phyloP scores from a whole-genome alignment of 2,888 invertebrate species.

The Reticulitermes lucifugus region DNA sequence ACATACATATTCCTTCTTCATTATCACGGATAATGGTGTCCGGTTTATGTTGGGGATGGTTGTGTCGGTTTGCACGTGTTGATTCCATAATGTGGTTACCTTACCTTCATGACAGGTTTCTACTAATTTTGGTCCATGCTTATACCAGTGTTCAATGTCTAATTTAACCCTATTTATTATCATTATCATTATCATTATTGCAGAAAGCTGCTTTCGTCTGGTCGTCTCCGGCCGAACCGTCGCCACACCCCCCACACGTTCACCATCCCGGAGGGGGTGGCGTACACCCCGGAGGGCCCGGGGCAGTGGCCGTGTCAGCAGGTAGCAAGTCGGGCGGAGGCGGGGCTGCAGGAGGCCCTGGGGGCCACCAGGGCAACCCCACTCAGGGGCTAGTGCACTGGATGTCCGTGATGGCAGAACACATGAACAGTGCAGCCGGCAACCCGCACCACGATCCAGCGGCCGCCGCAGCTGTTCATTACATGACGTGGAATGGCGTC shows the following conservation, averaged over 20 bases:
- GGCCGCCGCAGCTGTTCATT: slow-evolving; percentile 75
- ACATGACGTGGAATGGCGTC: slow-evolving; percentile 70
- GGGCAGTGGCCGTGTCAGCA: slow-evolving; percentile 55
- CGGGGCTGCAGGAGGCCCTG: slow-evolving; percentile 50
- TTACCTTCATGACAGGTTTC: too few species aligned
- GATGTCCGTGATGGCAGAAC: slow-evolving; percentile 98
- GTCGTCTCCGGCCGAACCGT: slow-evolving; percentile 63
- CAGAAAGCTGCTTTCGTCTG: slow-evolving; percentile 69
- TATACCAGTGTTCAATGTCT: background rate
- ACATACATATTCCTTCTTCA: too few species aligned
- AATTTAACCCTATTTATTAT: background rate
- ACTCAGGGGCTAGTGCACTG: slow-evolving; percentile 91
- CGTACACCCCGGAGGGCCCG: slow-evolving; percentile 40
- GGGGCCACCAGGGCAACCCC: slow-evolving; percentile 62
- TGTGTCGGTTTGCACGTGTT: too few species aligned
- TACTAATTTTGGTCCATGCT: too few species aligned
- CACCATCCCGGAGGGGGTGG: slow-evolving; percentile 46
- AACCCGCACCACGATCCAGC: slow-evolving; percentile 72
- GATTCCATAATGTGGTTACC: too few species aligned
- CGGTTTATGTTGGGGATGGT: too few species aligned
- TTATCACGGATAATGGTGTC: too few species aligned
- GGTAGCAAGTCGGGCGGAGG: slow-evolving; percentile 54
- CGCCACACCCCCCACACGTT: slow-evolving; percentile 50
- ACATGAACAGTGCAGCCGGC: slow-evolving; percentile 75
- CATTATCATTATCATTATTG: slow-evolving; percentile 53